A percentile compares a stretch with the other conserved stretches of the same genome.
phyloP scores from a whole-genome alignment of 2,797 vertebrate genomes.

The Cichlasoma orientale region DNA sequence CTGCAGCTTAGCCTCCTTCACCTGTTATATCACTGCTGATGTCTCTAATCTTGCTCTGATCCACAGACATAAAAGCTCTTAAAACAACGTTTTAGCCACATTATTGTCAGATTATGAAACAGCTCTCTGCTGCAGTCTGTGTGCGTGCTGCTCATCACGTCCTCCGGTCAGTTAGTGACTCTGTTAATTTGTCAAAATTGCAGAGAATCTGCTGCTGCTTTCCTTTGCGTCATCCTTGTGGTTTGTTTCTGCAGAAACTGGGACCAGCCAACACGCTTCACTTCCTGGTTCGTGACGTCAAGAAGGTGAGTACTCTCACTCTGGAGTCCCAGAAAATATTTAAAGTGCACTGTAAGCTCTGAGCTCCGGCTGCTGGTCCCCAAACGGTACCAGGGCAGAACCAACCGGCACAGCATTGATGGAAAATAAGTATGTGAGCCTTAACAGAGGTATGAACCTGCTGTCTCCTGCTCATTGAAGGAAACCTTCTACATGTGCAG shows the following conservation, averaged over 20 bases:
- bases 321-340: not conserved
- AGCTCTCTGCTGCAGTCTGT: conserved; percentile 8
- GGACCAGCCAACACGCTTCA: conserved; percentile 92
- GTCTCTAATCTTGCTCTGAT: conserved; percentile 38
- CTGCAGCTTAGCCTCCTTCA: conserved; percentile 38
- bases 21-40: conserved; percentile 10
- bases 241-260: conserved; percentile 76
- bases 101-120: conserved; percentile 20
- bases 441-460: not conserved
- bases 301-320: conserved; percentile 77
- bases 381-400: not conserved
- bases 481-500: not conserved
- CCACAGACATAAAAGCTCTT: conserved; percentile 18
- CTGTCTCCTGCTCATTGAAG: not conserved
- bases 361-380: not conserved
- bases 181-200: not conserved
- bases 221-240: not conserved
- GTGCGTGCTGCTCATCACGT: not conserved
- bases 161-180: not conserved
- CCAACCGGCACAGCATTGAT: not conserved
- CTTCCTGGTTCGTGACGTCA: conserved; percentile 93
- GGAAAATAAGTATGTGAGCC: accelerated
- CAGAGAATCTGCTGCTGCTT: not conserved
- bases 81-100: conserved; percentile 14
- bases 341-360: not conserved